Evolutionary conservation across 2,113 vertebrate genomes (phyloP).

Genomic region (Proterorhinus semilunaris): DNA sequence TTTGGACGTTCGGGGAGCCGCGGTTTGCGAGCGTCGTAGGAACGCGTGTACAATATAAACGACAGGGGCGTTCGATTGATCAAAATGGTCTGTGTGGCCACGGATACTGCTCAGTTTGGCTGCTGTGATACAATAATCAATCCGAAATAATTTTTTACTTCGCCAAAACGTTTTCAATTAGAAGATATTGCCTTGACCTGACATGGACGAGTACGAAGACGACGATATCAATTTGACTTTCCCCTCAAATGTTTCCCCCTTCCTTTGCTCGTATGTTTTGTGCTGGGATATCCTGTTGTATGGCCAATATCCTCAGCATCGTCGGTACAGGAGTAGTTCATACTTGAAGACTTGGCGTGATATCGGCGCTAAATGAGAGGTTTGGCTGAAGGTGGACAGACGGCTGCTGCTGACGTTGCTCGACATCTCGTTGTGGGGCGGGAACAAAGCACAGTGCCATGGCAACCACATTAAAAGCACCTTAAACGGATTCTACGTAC

Average conservation of each 20-base stretch:
- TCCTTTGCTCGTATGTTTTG: too few relatives aligned
- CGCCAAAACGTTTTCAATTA: too few relatives aligned
- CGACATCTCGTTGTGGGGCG: constrained; percentile 56
- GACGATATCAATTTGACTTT: too few relatives aligned
- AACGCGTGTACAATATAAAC: neutral
- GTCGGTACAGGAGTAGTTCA: constrained; percentile 22
- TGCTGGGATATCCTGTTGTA: neutral
- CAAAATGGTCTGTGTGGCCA: too few relatives aligned
- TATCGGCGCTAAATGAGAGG: constrained; percentile 36
- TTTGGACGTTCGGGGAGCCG: constrained; percentile 17
- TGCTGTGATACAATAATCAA: too few relatives aligned
- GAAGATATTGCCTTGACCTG: too few relatives aligned
- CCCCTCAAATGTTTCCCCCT: too few relatives aligned
- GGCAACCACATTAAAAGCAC: constrained; percentile 77
- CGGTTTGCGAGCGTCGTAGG: neutral
- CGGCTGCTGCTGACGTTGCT: constrained; percentile 39
- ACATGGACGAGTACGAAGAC: too few relatives aligned
- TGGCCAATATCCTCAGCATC: neutral
- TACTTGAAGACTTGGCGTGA: constrained; percentile 48
- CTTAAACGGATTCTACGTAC: constrained; percentile 68
- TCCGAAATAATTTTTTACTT: too few relatives aligned
- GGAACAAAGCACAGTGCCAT: constrained; percentile 72
- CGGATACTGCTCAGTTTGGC: too few relatives aligned
- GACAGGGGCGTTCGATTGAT: too few relatives aligned
- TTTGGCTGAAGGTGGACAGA: constrained; percentile 48